A percentile compares a stretch with the other conserved stretches of the same genome.
These are phyloP conservation scores for Channallabes apus DNA, from an alignment of 2,797 vertebrate species.

Conservation along the genomic window DNA sequence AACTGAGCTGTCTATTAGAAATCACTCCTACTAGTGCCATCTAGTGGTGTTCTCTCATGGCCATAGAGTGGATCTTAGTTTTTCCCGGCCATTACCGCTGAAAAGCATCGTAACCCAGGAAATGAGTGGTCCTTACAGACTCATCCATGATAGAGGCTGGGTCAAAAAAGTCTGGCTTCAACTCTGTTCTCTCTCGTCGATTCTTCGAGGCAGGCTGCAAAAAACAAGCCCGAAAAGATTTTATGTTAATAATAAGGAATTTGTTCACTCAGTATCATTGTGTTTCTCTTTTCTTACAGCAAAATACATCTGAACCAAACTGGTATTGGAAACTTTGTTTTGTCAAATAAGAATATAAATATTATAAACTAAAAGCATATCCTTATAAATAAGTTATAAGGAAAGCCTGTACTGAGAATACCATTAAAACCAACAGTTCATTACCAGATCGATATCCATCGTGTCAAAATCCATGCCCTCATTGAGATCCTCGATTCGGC, in stretches of 20 bases:
- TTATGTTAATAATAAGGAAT: neutral
- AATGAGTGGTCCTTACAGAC: conserved; percentile 79
- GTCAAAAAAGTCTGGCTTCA: conserved; percentile 99
- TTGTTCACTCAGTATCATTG: neutral
- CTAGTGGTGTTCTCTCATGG: conserved; percentile 56
- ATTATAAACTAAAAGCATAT: neutral
- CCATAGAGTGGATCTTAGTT: conserved; percentile 43
- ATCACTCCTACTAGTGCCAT: conserved; percentile 59
- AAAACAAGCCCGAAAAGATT: conserved; percentile 44
- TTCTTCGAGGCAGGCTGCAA: conserved; percentile 97
- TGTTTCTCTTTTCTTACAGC: neutral
- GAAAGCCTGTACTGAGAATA: neutral
- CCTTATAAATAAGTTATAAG: neutral
- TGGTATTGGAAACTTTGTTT: too few species aligned
- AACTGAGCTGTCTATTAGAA: conserved; percentile 52
- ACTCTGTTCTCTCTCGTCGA: conserved; percentile 94
- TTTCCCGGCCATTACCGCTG: conserved; percentile 55
- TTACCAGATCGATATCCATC: conserved; percentile 99
- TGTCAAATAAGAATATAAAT: neutral
- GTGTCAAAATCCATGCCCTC: conserved; percentile 99
- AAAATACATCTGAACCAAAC: too few species aligned
- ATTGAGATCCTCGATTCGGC: conserved; percentile 97
- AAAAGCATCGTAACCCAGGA: conserved; percentile 62
- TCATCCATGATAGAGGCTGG: conserved; percentile 99
- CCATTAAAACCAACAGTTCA: conserved; percentile 46